Conservation (phyloP, 1,140 invertebrate species). For the Argopecten irradians region DNA sequence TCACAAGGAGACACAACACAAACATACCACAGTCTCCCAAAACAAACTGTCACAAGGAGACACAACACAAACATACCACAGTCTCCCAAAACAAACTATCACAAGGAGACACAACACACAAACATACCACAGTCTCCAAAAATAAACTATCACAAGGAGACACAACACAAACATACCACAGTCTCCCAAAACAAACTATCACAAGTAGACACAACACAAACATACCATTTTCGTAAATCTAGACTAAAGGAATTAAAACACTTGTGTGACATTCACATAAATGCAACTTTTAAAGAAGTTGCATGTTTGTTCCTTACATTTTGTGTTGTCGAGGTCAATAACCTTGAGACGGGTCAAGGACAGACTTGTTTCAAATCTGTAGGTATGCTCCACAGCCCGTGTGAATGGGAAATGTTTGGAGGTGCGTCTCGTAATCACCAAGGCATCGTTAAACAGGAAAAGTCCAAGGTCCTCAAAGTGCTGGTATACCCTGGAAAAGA, state of each 20-base stretch:
- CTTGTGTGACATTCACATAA: too few species aligned
- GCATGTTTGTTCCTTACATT: conserved; percentile 61
- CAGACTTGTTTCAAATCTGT: conserved; percentile 65
- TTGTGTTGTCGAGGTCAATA: conserved; percentile 69
- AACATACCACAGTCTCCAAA: too few species aligned
- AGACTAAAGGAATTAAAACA: background rate
- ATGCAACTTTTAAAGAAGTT: too few species aligned
- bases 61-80: too few species aligned
- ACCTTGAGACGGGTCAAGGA: conserved; percentile 59
- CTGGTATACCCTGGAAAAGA: conserved; percentile 64
- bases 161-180: too few species aligned
- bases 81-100: too few species aligned
- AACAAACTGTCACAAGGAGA: too few species aligned
- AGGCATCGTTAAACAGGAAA: conserved; percentile 70
- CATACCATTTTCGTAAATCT: background rate
- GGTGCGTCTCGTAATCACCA: conserved; percentile 67
- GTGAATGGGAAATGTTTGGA: conserved; percentile 68
- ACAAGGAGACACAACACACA: too few species aligned
- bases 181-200: too few species aligned
- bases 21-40: too few species aligned
- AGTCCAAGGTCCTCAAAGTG: conserved; percentile 67
- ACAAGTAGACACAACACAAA: background rate
- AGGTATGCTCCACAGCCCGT: conserved; percentile 62
- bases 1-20: too few species aligned
- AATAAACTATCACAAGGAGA: too few species aligned